Evolutionary conservation across 2,888 invertebrate species (phyloP).

Genomic region (Melanostoma scalare): DNA sequence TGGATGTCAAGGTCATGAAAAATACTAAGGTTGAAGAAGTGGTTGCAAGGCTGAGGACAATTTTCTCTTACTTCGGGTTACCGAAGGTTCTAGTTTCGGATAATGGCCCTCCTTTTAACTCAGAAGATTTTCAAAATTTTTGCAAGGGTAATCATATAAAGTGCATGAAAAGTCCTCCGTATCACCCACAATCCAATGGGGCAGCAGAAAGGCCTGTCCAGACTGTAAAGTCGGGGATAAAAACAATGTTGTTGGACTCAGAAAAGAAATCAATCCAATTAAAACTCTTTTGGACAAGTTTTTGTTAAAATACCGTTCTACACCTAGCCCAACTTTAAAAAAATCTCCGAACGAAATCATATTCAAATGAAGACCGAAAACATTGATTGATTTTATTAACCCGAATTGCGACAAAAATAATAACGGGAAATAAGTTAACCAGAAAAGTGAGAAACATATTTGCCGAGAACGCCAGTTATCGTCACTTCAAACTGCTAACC

Average conservation of each 20-base stretch:
- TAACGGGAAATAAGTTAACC: background rate
- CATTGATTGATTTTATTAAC: slow-evolving; percentile 19
- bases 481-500: slow-evolving; percentile 1
- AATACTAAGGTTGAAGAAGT: slow-evolving; percentile 9
- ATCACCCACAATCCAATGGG: no score
- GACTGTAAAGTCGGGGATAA: no score
- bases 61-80: slow-evolving; percentile 66
- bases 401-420: slow-evolving; percentile 5
- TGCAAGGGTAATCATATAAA: slow-evolving; percentile 2
- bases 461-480: no score
- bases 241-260: no score
- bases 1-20: slow-evolving; percentile 31
- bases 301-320: slow-evolving; percentile 28
- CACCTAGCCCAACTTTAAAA: background rate
- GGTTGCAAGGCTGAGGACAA: background rate
- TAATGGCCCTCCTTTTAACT: slow-evolving; percentile 69
- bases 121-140: background rate
- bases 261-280: no score
- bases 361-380: slow-evolving; percentile 10
- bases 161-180: background rate
- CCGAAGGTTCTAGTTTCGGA: slow-evolving; percentile 70
- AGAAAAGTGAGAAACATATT: background rate
- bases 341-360: slow-evolving; percentile 17
- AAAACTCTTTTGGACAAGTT: slow-evolving; percentile 25
- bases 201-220: no score